These are phyloP conservation scores for Herpailurus yagouaroundi DNA, from an alignment of 2,113 vertebrate species.

Conservation along the genomic window DNA sequence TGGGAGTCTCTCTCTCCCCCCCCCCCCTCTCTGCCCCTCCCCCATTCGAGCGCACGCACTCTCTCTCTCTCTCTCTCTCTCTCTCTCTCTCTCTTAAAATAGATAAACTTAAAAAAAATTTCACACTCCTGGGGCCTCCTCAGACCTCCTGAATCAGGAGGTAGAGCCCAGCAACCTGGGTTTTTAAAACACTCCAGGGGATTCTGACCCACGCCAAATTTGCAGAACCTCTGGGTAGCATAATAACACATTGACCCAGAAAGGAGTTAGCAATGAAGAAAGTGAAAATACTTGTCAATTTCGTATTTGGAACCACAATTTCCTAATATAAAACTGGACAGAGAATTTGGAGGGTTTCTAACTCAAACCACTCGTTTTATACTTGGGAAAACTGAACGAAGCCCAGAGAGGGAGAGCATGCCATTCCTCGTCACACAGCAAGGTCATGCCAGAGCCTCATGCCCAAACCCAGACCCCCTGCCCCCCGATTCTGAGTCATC, in stretches of 20 bases:
- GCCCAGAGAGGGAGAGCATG: neutral
- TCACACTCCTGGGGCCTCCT: neutral
- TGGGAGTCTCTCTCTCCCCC: too few relatives aligned
- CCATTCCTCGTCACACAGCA: neutral
- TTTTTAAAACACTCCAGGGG: neutral
- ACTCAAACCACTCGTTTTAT: neutral
- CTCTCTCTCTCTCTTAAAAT: too few relatives aligned
- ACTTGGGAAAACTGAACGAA: neutral
- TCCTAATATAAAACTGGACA: neutral
- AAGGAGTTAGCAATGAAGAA: neutral
- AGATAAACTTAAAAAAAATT: neutral
- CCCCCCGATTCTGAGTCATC: neutral
- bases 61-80: too few relatives aligned
- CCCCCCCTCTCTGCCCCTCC: too few relatives aligned
- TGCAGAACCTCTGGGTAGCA: neutral
- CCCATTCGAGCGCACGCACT: too few relatives aligned
- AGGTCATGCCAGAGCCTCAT: neutral
- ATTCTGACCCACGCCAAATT: neutral
- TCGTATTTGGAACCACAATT: neutral
- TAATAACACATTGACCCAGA: neutral
- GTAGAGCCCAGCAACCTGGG: neutral
- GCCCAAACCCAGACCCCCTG: neutral
- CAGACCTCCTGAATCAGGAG: neutral
- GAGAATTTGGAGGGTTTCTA: neutral
- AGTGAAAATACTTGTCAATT: neutral